Conservation (phyloP, 2,888 invertebrate species). For the Yponomeuta evonymella region DNA sequence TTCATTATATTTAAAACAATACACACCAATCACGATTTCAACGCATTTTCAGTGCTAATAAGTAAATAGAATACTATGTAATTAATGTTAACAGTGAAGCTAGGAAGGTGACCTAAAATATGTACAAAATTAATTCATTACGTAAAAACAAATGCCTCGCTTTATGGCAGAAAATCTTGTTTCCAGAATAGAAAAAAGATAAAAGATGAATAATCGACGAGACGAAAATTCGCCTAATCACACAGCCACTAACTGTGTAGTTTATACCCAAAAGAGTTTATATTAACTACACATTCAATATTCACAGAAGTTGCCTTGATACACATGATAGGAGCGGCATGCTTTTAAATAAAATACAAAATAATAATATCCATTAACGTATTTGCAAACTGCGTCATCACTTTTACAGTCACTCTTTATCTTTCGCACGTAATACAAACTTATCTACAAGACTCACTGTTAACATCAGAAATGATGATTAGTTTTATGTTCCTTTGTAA, state of each 20-base stretch:
- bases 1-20: slow-evolving; percentile 3
- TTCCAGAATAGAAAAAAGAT: no score
- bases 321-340: not conserved
- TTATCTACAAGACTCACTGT: not conserved
- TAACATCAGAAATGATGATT: not conserved
- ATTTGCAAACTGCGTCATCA: not conserved
- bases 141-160: no score
- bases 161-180: no score
- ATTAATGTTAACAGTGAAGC: not conserved
- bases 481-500: not conserved
- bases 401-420: not conserved
- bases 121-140: no score
- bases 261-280: no score
- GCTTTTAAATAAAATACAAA: not conserved
- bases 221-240: no score
- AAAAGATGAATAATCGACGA: no score
- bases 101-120: no score
- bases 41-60: not conserved
- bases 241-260: no score
- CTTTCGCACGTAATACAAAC: not conserved
- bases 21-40: not conserved
- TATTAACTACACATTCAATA: not conserved
- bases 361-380: not conserved
- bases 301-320: not conserved
- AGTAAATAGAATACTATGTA: not conserved